Base-by-base conservation (phyloP, 2,888 invertebrate species). In the Nomada flava region DNA sequence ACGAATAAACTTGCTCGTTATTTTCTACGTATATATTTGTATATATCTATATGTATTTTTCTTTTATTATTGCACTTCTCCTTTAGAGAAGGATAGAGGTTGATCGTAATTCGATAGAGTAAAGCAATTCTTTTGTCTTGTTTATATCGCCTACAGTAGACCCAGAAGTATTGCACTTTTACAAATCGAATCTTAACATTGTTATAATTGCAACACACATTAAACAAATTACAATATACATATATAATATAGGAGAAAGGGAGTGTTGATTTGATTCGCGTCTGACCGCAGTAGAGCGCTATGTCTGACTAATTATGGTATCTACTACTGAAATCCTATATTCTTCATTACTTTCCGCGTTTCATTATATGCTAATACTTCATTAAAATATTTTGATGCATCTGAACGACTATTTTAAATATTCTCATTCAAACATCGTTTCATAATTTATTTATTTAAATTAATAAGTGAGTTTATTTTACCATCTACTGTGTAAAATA, bases 41-140 rank as follows among this genome's bases (percentile, higher is more conserved):
- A 36, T 36, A 36, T 7, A 36, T 7, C 7, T 36, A 36, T 36
- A 9, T 36, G 0, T 44, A 36, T 60, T 68, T 68, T 71, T 63
- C 79, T 79, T 79, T 70, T n/a, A 63, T 68, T 47, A 42, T 15
- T 64, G n/a, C 44, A 57, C 60, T 36, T 57, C 36, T 36, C 26
- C 42, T 52, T 36, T 11, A n/a, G 42, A 52, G 7, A 69, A 63
- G 69, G 44, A 50, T 29, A 47, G 26, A 18, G 80, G 20, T 65
- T 79, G 64, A 79, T 71, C 53, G 81, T 23, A 63, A 80, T 80
- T 79, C 71, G 80, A 79, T 79, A 59, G 47, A 59, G 59, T 60
- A 60, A 71, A 71, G 59, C 5, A 36, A 64, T 80, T 26, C 52
- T 26, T 52, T 52, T 47, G 20, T 70, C 53, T 75, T 7, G 36